Conservation (phyloP, 2,113 vertebrate genomes). For the Grus americana region DNA sequence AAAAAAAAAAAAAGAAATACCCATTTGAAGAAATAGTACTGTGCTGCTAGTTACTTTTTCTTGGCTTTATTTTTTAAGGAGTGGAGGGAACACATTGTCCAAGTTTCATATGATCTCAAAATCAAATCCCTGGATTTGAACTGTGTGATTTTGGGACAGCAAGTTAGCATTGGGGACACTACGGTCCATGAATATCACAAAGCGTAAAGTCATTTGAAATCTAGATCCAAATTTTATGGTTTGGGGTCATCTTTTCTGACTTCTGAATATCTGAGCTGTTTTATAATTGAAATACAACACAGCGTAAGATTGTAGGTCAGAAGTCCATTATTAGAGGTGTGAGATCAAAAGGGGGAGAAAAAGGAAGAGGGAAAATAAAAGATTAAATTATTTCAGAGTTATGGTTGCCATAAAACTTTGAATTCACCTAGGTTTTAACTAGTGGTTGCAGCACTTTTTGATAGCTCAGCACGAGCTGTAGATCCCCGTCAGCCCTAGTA, state of each 20-base stretch:
- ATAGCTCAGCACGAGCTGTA: constrained; percentile 1
- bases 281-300: not conserved
- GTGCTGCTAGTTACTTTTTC: not conserved
- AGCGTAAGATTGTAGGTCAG: not conserved
- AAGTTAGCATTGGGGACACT: not conserved
- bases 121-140: not conserved
- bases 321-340: not conserved
- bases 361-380: not conserved
- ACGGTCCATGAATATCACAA: not conserved
- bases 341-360: not conserved
- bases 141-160: not conserved
- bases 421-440: not conserved
- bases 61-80: not conserved
- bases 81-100: not conserved
- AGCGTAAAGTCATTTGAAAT: not conserved
- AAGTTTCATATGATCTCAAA: not conserved
- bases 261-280: not conserved
- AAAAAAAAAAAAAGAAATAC: not conserved
- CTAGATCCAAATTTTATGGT: not conserved
- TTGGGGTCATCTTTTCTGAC: not conserved
- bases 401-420: not conserved
- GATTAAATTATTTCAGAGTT: not conserved
- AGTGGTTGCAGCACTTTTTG: not conserved
- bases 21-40: not conserved
- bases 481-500: not conserved